These are phyloP conservation scores for Eupsilia transversa DNA, from an alignment of 2,888 invertebrate genomes.

Conservation along the genomic window DNA sequence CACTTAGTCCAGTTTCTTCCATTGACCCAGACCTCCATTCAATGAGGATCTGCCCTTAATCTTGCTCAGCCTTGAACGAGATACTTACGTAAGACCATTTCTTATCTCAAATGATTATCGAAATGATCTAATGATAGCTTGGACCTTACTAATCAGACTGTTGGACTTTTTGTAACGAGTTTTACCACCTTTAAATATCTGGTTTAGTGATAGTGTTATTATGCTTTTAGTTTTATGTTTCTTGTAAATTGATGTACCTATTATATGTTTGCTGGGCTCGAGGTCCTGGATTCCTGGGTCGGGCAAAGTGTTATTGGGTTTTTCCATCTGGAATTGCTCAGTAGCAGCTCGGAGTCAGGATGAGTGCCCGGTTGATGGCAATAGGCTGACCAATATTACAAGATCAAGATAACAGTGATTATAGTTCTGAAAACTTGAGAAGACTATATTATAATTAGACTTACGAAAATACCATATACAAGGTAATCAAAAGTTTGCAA, in stretches of 20 bases:
- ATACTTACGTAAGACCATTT: constrained; percentile 43
- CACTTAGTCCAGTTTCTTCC: constrained; percentile 35
- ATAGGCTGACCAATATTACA: too few relatives aligned
- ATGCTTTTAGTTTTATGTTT: background rate
- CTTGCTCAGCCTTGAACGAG: constrained; percentile 57
- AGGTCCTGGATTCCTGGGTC: too few relatives aligned
- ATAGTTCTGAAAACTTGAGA: background rate
- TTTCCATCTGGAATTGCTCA: too few relatives aligned
- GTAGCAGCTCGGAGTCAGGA: too few relatives aligned
- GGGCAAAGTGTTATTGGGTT: too few relatives aligned
- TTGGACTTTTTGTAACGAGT: constrained; percentile 39
- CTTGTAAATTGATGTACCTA: background rate
- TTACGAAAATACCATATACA: background rate
- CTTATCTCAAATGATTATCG: constrained; percentile 61
- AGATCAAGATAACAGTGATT: background rate
- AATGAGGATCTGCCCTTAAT: constrained; percentile 59
- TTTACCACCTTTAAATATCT: constrained; percentile 15
- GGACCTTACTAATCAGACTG: constrained; percentile 34
- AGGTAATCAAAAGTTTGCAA: constrained; percentile 12
- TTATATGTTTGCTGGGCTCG: too few relatives aligned
- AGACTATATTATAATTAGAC: background rate
- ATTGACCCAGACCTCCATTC: constrained; percentile 65
- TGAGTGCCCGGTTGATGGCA: too few relatives aligned
- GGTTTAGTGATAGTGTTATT: background rate
- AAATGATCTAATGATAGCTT: constrained; percentile 65